A percentile compares a stretch with the other conserved stretches of the same genome.
These are phyloP conservation scores for Pocota personata DNA, from an alignment of 2,888 invertebrate species.

Conservation along the genomic window DNA sequence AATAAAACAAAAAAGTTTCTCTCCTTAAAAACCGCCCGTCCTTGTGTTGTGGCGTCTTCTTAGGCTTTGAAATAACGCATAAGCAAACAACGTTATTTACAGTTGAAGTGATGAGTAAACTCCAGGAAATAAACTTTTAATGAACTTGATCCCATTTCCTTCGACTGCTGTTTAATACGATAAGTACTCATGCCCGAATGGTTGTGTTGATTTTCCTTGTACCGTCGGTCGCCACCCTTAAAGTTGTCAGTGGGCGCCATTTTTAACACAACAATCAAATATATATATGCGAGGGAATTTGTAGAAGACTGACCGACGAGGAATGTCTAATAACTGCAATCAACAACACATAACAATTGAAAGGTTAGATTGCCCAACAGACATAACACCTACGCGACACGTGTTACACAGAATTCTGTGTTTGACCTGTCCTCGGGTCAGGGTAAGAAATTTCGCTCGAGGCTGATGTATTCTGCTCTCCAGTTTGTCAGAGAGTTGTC, in stretches of 20 bases:
- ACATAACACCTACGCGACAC: conserved; percentile 23
- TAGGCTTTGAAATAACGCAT: conserved; percentile 32
- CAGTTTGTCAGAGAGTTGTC: background rate
- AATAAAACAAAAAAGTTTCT: background rate
- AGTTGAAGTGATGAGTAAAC: conserved; percentile 54
- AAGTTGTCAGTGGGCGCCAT: background rate
- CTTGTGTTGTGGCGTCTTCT: background rate
- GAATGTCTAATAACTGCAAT: conserved; percentile 5
- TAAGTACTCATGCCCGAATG: conserved; percentile 39
- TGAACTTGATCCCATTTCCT: conserved; percentile 41
- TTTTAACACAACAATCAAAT: background rate
- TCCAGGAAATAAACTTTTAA: conserved; percentile 56
- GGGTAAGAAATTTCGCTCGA: background rate
- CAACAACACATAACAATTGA: conserved; percentile 20
- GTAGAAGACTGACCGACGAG: background rate
- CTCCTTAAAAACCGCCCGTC: background rate
- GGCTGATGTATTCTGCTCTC: background rate
- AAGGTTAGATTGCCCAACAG: background rate
- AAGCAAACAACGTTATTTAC: conserved; percentile 51
- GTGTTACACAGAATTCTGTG: background rate
- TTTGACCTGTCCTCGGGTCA: background rate
- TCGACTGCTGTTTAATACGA: conserved; percentile 19
- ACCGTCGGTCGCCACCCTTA: background rate
- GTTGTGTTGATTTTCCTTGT: conserved; percentile 7
- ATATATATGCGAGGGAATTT: background rate